These are phyloP conservation scores for Drosophila sproati DNA, from an alignment of 1,140 invertebrate genomes.

Conservation along the genomic window DNA sequence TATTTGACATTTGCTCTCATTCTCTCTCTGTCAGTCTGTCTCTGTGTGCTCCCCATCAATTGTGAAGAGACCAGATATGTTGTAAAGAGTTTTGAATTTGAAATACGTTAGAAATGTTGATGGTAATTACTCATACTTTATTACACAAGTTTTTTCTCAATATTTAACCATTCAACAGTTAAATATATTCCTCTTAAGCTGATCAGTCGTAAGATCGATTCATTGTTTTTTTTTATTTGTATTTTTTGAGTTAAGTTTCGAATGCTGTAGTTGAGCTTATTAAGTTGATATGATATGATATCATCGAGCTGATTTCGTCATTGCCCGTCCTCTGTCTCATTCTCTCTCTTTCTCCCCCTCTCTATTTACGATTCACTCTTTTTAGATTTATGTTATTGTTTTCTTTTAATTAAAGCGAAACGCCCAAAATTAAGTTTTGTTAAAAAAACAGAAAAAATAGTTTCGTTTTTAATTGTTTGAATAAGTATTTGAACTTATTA, in stretches of 20 bases:
- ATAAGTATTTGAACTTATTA: constrained; percentile 8
- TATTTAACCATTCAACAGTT: too few species aligned
- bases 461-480: constrained; percentile 30
- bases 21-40: not conserved
- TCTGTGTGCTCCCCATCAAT: too few species aligned
- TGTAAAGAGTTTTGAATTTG: too few species aligned
- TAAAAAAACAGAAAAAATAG: constrained; percentile 3
- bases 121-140: too few species aligned
- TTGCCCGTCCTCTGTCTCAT: not conserved
- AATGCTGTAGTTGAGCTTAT: not conserved
- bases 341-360: not conserved
- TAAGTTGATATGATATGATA: constrained; percentile 19
- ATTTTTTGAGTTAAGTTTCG: not conserved
- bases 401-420: constrained; percentile 34
- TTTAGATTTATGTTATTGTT: constrained; percentile 35
- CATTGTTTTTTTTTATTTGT: not conserved
- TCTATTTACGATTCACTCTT: not conserved
- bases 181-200: too few species aligned
- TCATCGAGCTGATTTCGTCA: constrained; percentile 17
- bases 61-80: too few species aligned
- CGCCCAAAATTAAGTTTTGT: constrained; percentile 17
- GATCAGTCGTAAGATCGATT: not conserved
- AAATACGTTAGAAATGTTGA: too few species aligned
- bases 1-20: constrained; percentile 26
- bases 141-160: too few species aligned